phyloP scores from a whole-genome alignment of 2,797 vertebrate genomes.

The Squalus acanthias region DNA sequence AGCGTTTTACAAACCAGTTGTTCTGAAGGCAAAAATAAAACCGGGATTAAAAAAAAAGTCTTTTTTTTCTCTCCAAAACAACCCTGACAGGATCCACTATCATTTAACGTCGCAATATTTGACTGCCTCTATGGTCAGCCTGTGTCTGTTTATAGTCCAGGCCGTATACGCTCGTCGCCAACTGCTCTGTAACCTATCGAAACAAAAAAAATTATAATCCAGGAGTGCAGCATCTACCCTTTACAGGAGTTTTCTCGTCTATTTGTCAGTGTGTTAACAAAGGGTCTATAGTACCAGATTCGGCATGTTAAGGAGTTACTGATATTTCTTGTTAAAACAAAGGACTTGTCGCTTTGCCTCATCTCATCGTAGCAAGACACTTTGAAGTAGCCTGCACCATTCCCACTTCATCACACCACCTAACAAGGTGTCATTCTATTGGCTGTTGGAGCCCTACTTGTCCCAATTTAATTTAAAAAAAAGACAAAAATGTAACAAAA shows the following conservation, averaged over 20 bases:
- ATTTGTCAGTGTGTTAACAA: conserved; percentile 24
- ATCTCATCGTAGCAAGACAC: not conserved
- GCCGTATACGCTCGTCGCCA: conserved; percentile 63
- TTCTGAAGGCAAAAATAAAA: conserved; percentile 65
- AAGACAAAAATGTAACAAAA: conserved; percentile 66
- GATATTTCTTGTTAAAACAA: not conserved
- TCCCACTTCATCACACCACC: conserved; percentile 48
- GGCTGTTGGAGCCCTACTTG: conserved; percentile 67
- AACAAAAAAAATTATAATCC: conserved; percentile 52
- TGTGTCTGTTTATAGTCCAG: conserved; percentile 62
- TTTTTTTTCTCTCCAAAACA: not conserved
- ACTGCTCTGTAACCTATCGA: conserved; percentile 69
- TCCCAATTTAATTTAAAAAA: conserved; percentile 55
- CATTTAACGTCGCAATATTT: not conserved
- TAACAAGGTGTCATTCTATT: conserved; percentile 63
- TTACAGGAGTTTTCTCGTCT: conserved; percentile 44
- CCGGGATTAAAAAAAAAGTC: conserved; percentile 45
- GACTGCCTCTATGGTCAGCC: conserved; percentile 34
- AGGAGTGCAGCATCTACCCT: conserved; percentile 77
- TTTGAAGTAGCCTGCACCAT: not conserved
- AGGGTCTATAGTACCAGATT: conserved; percentile 32
- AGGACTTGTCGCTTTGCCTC: not conserved
- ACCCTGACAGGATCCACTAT: not conserved
- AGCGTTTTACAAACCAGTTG: conserved; percentile 86
- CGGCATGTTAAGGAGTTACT: not conserved